Percentiles rank a stretch among this genome's conserved stretches.
These are phyloP conservation scores for Apomyelois bistriatella DNA, from an alignment of 2,888 invertebrate species.

Conservation along the genomic window DNA sequence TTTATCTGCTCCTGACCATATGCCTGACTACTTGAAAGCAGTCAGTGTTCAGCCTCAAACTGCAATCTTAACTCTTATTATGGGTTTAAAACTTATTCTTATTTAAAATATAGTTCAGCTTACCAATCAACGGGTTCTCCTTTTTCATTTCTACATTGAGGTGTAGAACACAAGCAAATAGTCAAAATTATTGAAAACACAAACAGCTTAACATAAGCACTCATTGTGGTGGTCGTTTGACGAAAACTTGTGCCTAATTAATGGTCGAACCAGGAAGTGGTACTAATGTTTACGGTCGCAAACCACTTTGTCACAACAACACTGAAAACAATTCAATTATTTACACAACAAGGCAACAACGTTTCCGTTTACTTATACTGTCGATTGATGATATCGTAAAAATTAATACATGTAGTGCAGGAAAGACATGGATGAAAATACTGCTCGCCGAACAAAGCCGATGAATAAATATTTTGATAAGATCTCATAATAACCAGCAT, in stretches of 20 bases:
- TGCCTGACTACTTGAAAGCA: no score
- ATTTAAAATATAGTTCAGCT: slow-evolving; percentile 28
- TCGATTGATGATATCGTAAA: not conserved
- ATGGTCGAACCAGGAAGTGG: slow-evolving; percentile 54
- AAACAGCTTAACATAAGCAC: slow-evolving; percentile 31
- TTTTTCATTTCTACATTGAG: slow-evolving; percentile 81
- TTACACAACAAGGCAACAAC: slow-evolving; percentile 47
- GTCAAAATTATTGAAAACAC: slow-evolving; percentile 41
- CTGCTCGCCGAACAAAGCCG: no score
- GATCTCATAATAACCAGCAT: no score
- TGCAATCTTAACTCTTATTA: no score
- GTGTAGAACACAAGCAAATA: slow-evolving; percentile 46
- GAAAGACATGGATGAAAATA: no score
- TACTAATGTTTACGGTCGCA: slow-evolving; percentile 49
- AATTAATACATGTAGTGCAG: no score
- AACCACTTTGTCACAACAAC: slow-evolving; percentile 39
- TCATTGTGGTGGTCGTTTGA: slow-evolving; percentile 40
- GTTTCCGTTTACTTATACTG: slow-evolving; percentile 29
- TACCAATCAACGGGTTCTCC: slow-evolving; percentile 86
- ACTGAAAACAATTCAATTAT: slow-evolving; percentile 57
- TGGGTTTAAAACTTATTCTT: no score
- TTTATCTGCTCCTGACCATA: no score
- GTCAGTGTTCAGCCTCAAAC: no score
- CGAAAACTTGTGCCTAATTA: slow-evolving; percentile 41
- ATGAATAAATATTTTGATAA: no score